phyloP scores from a whole-genome alignment of 2,888 invertebrate species.

The Gastracanthus pulcherrimus region DNA sequence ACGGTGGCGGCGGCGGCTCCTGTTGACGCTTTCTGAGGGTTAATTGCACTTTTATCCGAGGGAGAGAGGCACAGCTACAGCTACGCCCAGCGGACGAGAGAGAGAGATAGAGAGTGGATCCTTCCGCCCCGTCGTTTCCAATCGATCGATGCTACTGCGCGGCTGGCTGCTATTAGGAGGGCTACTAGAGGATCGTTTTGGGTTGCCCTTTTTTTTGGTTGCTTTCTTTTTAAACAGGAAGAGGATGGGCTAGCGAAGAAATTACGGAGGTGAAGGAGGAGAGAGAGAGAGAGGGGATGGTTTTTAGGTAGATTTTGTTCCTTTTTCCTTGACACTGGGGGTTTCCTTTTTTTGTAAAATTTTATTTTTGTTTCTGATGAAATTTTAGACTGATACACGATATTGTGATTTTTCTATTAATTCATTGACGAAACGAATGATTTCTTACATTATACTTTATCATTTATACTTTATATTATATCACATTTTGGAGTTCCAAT shows the following conservation, averaged over 20 bases:
- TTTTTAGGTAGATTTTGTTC: too few species aligned
- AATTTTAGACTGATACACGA: too few species aligned
- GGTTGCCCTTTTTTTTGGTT: background rate
- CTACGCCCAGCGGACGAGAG: background rate
- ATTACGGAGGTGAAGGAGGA: background rate
- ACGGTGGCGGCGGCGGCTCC: constrained; percentile 53
- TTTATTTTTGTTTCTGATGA: too few species aligned
- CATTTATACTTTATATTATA: too few species aligned
- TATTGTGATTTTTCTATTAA: too few species aligned
- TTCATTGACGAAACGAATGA: too few species aligned
- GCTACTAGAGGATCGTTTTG: too few species aligned
- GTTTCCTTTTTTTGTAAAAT: constrained; percentile 9
- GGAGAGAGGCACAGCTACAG: background rate
- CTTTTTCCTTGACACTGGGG: background rate
- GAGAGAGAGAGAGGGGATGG: background rate
- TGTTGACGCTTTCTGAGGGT: constrained; percentile 63
- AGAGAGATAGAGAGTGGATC: background rate
- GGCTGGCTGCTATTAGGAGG: too few species aligned
- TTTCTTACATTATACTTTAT: too few species aligned
- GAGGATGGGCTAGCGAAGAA: background rate
- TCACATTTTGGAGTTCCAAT: too few species aligned
- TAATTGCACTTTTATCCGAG: constrained; percentile 63
- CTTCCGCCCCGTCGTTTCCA: constrained; percentile 47
- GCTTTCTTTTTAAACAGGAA: background rate
- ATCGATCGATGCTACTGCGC: constrained; percentile 28